These are phyloP conservation scores for Trachelus iudaicus DNA, from an alignment of 2,888 invertebrate genomes.

Conservation along the genomic window DNA sequence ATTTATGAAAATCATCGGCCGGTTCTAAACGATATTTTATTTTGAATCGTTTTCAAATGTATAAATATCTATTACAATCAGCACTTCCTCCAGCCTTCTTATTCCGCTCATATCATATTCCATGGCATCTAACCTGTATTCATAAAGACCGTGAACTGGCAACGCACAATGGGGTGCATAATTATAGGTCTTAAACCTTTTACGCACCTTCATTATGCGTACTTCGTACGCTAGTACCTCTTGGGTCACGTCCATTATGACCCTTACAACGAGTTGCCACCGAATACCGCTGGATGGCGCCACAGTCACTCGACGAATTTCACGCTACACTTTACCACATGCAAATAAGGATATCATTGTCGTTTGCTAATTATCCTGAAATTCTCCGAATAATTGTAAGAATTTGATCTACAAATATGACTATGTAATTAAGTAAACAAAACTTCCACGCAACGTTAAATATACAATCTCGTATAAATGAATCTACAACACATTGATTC, in stretches of 20 bases:
- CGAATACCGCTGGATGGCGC: background rate
- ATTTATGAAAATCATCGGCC: background rate
- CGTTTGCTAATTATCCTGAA: background rate
- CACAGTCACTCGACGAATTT: background rate
- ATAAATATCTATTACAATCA: background rate
- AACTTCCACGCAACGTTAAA: background rate
- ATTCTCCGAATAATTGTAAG: background rate
- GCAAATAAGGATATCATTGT: background rate
- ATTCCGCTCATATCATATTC: background rate
- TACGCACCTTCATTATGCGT: constrained; percentile 42
- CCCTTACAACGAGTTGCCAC: background rate
- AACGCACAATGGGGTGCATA: constrained; percentile 37
- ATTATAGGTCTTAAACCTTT: constrained; percentile 40
- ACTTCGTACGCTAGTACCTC: constrained; percentile 38
- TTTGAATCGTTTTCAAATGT: background rate
- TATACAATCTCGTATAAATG: background rate
- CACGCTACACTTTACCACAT: background rate
- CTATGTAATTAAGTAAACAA: background rate
- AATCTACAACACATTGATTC: background rate
- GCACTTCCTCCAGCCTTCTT: background rate
- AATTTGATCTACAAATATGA: background rate
- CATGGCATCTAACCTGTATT: background rate
- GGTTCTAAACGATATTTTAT: background rate
- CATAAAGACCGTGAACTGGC: constrained; percentile 15
- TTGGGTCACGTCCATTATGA: background rate